phyloP scores from a whole-genome alignment of 1,140 invertebrate genomes.

The Solen grandis region DNA sequence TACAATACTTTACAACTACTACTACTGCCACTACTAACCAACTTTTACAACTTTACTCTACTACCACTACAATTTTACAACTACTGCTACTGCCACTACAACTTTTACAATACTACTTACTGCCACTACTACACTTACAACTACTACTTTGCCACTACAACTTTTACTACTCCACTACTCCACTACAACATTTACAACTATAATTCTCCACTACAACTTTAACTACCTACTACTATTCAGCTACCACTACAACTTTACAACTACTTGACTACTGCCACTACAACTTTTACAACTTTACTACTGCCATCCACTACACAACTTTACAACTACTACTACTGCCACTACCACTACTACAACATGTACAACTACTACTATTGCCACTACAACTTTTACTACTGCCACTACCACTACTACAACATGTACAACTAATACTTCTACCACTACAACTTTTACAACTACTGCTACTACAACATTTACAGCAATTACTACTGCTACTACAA shows the following conservation, averaged over 20 bases:
- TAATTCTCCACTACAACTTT: not conserved
- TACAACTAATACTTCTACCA: not conserved
- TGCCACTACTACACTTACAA: too few species aligned
- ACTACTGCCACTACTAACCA: too few species aligned
- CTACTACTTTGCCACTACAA: too few species aligned
- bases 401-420: slow-evolving; percentile 8
- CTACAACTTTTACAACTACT: slow-evolving; percentile 18
- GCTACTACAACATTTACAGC: slow-evolving; percentile 18
- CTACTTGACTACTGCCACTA: slow-evolving; percentile 11
- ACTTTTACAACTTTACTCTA: too few species aligned
- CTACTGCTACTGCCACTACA: too few species aligned
- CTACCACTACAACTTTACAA: not conserved
- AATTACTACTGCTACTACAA: slow-evolving; percentile 24
- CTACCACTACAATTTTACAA: too few species aligned
- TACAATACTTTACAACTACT: too few species aligned
- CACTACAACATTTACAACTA: too few species aligned
- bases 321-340: slow-evolving; percentile 14
- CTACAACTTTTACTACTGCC: slow-evolving; percentile 13
- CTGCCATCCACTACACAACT: too few species aligned
- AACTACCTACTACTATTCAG: slow-evolving; percentile 15
- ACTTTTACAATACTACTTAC: too few species aligned
- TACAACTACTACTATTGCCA: slow-evolving; percentile 13
- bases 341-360: slow-evolving; percentile 5
- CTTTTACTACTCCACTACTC: too few species aligned
- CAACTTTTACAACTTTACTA: too few species aligned